Evolutionary conservation across 2,888 invertebrate genomes (phyloP).

Genomic region (Choreutis nemorana): DNA sequence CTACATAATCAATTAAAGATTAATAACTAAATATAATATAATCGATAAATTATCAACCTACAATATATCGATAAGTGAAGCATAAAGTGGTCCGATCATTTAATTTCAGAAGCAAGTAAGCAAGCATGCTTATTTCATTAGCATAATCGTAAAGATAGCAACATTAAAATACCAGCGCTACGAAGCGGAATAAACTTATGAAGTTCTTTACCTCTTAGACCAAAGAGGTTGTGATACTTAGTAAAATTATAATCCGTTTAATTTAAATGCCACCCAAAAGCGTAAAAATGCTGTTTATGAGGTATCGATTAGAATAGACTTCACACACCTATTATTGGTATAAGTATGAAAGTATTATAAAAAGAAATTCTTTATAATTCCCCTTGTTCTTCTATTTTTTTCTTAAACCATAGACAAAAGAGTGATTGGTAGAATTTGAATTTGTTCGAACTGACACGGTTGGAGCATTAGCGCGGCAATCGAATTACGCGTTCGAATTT

Average conservation of each 20-base stretch:
- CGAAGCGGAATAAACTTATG: constrained; percentile 9
- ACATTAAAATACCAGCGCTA: constrained; percentile 9
- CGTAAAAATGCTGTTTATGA: neutral
- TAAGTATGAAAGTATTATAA: no score
- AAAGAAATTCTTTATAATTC: no score
- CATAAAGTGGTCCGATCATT: no score
- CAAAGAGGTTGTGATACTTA: constrained; percentile 14
- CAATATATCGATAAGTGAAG: constrained; percentile 4
- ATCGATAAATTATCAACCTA: constrained; percentile 5
- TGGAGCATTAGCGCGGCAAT: constrained; percentile 49
- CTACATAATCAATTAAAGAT: no score
- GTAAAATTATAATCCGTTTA: constrained; percentile 21
- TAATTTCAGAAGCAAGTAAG: no score
- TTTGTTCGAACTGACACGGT: constrained; percentile 45
- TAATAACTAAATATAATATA: no score
- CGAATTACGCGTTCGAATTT: constrained; percentile 47
- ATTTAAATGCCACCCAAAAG: constrained; percentile 27
- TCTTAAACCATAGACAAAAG: constrained; percentile 20
- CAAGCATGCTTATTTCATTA: constrained; percentile 9
- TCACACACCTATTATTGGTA: no score
- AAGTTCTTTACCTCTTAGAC: constrained; percentile 15
- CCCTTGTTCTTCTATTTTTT: no score
- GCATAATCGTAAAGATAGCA: constrained; percentile 15
- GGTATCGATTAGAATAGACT: no score
- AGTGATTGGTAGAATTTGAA: constrained; percentile 35